Conservation (phyloP, 2,113 vertebrate species). For the Melanostigma gelatinosum region DNA sequence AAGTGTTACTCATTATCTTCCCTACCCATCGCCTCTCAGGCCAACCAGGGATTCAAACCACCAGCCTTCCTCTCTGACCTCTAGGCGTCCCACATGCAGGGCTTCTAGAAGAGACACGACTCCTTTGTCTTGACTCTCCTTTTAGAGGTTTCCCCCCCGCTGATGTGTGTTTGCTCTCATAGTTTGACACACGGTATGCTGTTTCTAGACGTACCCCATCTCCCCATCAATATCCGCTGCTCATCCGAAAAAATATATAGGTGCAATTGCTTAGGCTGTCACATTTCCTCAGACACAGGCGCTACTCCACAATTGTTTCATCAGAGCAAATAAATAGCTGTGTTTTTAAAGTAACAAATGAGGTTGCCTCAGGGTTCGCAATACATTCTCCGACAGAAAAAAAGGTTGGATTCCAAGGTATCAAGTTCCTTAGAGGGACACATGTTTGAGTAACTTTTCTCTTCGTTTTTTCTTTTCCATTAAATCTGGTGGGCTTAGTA, state of each 20-base stretch:
- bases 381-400: not conserved
- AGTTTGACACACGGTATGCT: slow-evolving; percentile 30
- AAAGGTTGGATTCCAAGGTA: slow-evolving; percentile 1
- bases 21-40: not conserved
- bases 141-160: slow-evolving; percentile 3
- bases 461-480: slow-evolving; percentile 24
- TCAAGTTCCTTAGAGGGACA: not conserved
- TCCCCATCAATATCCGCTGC: slow-evolving; percentile 27
- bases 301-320: slow-evolving; percentile 27
- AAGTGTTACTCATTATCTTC: not conserved
- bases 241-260: slow-evolving; percentile 36
- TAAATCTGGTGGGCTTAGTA: not conserved
- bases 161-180: slow-evolving; percentile 40
- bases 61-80: slow-evolving; percentile 28
- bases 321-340: slow-evolving; percentile 53
- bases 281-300: slow-evolving; percentile 9
- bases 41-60: slow-evolving; percentile 30
- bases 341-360: slow-evolving; percentile 47
- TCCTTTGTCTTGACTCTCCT: slow-evolving; percentile 34
- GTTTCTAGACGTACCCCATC: slow-evolving; percentile 28
- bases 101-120: slow-evolving; percentile 13
- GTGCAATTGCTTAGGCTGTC: not conserved
- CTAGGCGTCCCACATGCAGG: slow-evolving; percentile 3
- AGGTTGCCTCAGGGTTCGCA: slow-evolving; percentile 23
- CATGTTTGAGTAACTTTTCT: slow-evolving; percentile 34